These are phyloP conservation scores for Ammodytes dubius DNA, from an alignment of 2,113 vertebrate species.

Conservation along the genomic window DNA sequence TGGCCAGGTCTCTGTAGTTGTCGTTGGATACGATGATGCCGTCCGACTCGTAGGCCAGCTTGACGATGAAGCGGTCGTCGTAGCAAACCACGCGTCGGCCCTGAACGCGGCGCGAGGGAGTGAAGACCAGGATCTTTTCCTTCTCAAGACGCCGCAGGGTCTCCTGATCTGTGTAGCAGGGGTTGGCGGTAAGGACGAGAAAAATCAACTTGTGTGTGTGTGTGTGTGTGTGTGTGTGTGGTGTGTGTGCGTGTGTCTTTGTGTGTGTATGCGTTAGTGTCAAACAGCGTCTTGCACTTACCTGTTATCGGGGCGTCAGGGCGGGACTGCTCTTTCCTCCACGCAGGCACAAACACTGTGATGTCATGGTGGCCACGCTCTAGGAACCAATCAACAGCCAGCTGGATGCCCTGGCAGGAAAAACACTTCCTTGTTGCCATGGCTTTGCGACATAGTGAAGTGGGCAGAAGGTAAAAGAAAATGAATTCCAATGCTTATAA, in stretches of 20 bases:
- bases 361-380: slow-evolving; percentile 96
- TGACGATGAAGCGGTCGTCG: slow-evolving; percentile 97
- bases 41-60: slow-evolving; percentile 95
- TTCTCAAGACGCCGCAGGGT: slow-evolving; percentile 94
- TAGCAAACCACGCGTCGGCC: slow-evolving; percentile 97
- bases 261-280: neutral
- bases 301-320: slow-evolving; percentile 97
- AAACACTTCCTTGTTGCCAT: slow-evolving; percentile 99
- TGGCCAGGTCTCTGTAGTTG: slow-evolving; percentile 97
- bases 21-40: slow-evolving; percentile 98
- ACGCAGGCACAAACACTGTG: slow-evolving; percentile 97
- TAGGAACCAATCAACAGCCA: slow-evolving; percentile 98
- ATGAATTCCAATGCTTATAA: neutral
- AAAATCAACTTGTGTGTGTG: neutral
- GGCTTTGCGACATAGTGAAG: slow-evolving; percentile 84
- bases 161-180: slow-evolving; percentile 90
- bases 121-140: slow-evolving; percentile 97
- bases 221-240: no score
- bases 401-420: slow-evolving; percentile 97
- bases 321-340: slow-evolving; percentile 97
- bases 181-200: neutral
- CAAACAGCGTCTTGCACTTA: slow-evolving; percentile 40
- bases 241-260: neutral
- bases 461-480: neutral
- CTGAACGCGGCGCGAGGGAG: slow-evolving; percentile 94